Evolutionary conservation across 2,113 vertebrate species (phyloP), one percentile per base, ranked within the genome.

Genomic region (Lucifuga dentata): DNA sequence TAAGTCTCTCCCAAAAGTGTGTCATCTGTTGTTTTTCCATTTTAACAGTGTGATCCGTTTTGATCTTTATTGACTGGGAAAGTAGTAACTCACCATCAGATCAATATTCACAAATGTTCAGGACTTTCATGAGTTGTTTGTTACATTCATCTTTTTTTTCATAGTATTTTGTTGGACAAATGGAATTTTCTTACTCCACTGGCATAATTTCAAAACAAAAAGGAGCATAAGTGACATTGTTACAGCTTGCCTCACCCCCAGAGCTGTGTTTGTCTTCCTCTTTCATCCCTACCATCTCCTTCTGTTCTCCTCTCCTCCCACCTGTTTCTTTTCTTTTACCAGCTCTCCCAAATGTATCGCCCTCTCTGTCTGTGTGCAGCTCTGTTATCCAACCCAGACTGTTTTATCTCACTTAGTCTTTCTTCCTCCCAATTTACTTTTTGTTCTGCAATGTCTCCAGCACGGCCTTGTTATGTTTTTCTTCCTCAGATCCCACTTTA

Each of bases 401-500:
- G 76, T 90, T 89, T 89, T 78, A 88, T 89, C 86, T 84, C 68
- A 3, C 79, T 69, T 71, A 1, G 38, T 73, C 84, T 89, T 86
- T 89, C 81, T 84, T 87, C 86, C 83, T 78, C 73, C 81, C 86
- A 88, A 86, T 86, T 86, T 87, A 82, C 80, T 83, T 85, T 86
- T 89, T 87, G 76, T 89, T 88, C 83, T 73, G 36, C 11, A 70
- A 76, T 51, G 84, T 83, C 79, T 89, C 66, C 80, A 72, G 79
- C 84, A 53, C 70, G 39, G 84, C 80, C 84, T 87, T 88, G 87
- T 90, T 89, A 83, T 89, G 86, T 89, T 90, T 88, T 85, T 78
- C 78, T 83, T 76, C 84, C 82, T 89, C 84, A 87, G 89, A 89
- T 87, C 84, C 85, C 85, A 83, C 86, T 88, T 90, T 85, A 86